Conservation (phyloP, 2,888 invertebrate genomes). For the Polymixis flavicincta region DNA sequence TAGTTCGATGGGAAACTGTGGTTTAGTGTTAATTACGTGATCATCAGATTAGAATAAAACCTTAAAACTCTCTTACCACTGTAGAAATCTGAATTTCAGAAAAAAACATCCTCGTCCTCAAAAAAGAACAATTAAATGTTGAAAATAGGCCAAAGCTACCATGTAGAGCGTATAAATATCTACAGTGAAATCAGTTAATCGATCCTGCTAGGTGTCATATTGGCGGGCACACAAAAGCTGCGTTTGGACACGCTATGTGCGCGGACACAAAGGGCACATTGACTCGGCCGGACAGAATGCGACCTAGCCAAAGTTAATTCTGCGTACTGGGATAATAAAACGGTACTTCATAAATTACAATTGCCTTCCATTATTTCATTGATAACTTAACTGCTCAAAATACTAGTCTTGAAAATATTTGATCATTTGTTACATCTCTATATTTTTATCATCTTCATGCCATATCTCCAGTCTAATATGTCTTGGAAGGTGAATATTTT, state of each 20-base stretch:
- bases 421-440: slow-evolving; percentile 5
- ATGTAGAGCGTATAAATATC: slow-evolving; percentile 32
- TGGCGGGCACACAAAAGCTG: slow-evolving; percentile 76
- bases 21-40: slow-evolving; percentile 46
- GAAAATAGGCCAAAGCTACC: slow-evolving; percentile 26
- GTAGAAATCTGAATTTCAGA: neutral
- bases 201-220: slow-evolving; percentile 81
- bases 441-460: neutral
- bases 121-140: slow-evolving; percentile 9
- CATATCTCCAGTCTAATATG: slow-evolving; percentile 10
- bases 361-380: neutral
- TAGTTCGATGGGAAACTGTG: slow-evolving; percentile 70
- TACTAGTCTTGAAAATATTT: neutral
- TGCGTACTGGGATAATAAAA: slow-evolving; percentile 14
- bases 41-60: slow-evolving; percentile 23
- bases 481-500: slow-evolving; percentile 44
- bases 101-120: neutral
- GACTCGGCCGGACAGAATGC: slow-evolving; percentile 72
- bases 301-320: slow-evolving; percentile 60
- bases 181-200: slow-evolving; percentile 77
- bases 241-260: slow-evolving; percentile 78
- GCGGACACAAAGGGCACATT: slow-evolving; percentile 75
- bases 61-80: neutral
- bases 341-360: neutral
- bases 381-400: slow-evolving; percentile 1